Evolutionary conservation across 2,888 invertebrate species (phyloP), one percentile per base, ranked within the genome.

Genomic region (Leptinotarsa rubiginosa): DNA sequence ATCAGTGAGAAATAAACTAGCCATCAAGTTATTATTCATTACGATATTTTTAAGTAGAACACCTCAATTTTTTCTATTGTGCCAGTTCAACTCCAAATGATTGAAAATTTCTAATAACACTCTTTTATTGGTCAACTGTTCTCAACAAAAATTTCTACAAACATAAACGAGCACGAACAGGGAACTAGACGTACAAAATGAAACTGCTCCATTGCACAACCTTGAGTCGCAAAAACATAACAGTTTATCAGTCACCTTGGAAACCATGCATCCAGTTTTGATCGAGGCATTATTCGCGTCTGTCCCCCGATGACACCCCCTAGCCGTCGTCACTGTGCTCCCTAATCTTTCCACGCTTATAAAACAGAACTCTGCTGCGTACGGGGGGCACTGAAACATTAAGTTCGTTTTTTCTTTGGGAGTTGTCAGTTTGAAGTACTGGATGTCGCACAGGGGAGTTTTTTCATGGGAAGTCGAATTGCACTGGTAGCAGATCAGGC

Each of bases 401-500:
- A 74, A 50, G n/a, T n/a, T 22, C 1, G 56, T 12, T 25, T 74
- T 74, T 64, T 52, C 62, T n/a, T 18, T 25, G n/a, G 20, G 41
- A n/a, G 20, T 31, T 56, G 50, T 62, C 41, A 74, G 41, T 41
- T 70, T 70, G 56, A 74, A 74, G 54, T 62, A 70, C 16, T 67
- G 50, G 4, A 67, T 10, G 54, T 74, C 74, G 20, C 74, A 74
- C 47, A 66, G 49, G 4, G 70, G 74, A 15, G 65, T 20, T 13
- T 18, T 62, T 52, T 74, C 74, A 0, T 41, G 31, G 13, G 66
- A 49, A 3, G 20, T 67, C 15, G 74, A 74, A 10, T 67, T 62
- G 52, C 74, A 74, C 47, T 74, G 74, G 31, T 74, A 74, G 41
- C 74, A 74, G 56, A 70, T 41, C 5, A 74, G 47, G 54, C 64